These are phyloP conservation scores for Mus caroli DNA, from an alignment of 2,797 vertebrate species.

Conservation along the genomic window DNA sequence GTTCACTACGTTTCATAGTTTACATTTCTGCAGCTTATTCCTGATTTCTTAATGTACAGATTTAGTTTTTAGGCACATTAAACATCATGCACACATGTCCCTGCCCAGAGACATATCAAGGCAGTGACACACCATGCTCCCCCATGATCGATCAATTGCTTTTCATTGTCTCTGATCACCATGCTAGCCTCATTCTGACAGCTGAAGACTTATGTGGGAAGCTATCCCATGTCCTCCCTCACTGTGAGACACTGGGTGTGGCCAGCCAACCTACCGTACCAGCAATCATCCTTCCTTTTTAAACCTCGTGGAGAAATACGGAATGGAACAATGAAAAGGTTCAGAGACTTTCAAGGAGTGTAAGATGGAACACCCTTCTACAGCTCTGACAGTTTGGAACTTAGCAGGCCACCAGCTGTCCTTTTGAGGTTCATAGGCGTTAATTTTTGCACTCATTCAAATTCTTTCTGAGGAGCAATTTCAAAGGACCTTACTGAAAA, in stretches of 20 bases:
- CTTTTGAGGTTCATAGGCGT: neutral
- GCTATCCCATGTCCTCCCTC: neutral
- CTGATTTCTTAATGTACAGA: slow-evolving; percentile 28
- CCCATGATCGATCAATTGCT: neutral
- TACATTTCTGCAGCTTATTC: neutral
- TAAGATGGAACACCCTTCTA: neutral
- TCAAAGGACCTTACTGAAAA: neutral
- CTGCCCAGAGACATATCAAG: neutral
- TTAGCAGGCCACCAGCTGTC: neutral
- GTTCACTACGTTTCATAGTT: slow-evolving; percentile 26
- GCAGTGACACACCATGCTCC: neutral
- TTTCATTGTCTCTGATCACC: neutral
- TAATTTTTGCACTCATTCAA: slow-evolving; percentile 38
- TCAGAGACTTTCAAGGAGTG: neutral
- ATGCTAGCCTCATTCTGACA: neutral
- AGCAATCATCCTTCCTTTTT: neutral
- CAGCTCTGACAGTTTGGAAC: neutral
- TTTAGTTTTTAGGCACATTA: neutral
- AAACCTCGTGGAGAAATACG: neutral
- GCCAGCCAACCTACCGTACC: neutral
- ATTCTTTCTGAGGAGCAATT: slow-evolving; percentile 9
- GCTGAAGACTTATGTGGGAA: neutral
- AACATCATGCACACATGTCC: neutral
- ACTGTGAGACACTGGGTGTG: neutral
- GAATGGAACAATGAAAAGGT: neutral